Evolutionary conservation across 2,888 invertebrate genomes (phyloP).

Genomic region (Pomacea canaliculata): DNA sequence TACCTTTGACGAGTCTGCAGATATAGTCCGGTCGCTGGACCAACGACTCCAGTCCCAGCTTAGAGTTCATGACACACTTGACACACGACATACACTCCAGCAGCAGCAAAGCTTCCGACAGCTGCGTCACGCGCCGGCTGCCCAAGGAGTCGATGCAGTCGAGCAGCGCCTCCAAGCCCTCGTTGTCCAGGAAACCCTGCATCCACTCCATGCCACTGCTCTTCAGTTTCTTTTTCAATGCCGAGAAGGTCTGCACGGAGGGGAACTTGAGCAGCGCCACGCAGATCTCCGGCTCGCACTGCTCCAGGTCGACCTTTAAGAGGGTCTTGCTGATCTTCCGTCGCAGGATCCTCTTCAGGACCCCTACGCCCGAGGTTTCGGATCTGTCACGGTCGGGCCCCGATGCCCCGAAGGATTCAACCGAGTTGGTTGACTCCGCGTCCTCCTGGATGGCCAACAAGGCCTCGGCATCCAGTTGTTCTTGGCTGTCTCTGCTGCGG

Average conservation of each 20-base stretch:
- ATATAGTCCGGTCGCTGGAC: slow-evolving; percentile 94
- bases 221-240: slow-evolving; percentile 53
- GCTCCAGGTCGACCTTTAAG: slow-evolving; percentile 50
- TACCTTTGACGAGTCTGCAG: slow-evolving; percentile 86
- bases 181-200: slow-evolving; percentile 62
- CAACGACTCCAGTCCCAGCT: slow-evolving; percentile 93
- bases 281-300: slow-evolving; percentile 57
- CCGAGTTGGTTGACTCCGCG: slow-evolving; percentile 9
- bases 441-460: slow-evolving; percentile 12
- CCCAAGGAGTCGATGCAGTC: slow-evolving; percentile 62
- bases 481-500: slow-evolving; percentile 5
- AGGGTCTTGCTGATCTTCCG: slow-evolving; percentile 46
- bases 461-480: slow-evolving; percentile 4
- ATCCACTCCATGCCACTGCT: slow-evolving; percentile 58
- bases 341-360: slow-evolving; percentile 36
- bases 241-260: slow-evolving; percentile 16
- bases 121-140: slow-evolving; percentile 54
- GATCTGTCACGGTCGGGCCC: neutral
- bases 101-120: slow-evolving; percentile 63
- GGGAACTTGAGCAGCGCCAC: slow-evolving; percentile 38
- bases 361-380: slow-evolving; percentile 13
- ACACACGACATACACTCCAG: slow-evolving; percentile 67
- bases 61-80: slow-evolving; percentile 82
- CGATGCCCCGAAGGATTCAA: slow-evolving; percentile 9
- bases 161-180: slow-evolving; percentile 57